Evolutionary conservation across 35 echinoderm and acorn worm genomes (phyloP).

Genomic region (Ophioderma brevispina): DNA sequence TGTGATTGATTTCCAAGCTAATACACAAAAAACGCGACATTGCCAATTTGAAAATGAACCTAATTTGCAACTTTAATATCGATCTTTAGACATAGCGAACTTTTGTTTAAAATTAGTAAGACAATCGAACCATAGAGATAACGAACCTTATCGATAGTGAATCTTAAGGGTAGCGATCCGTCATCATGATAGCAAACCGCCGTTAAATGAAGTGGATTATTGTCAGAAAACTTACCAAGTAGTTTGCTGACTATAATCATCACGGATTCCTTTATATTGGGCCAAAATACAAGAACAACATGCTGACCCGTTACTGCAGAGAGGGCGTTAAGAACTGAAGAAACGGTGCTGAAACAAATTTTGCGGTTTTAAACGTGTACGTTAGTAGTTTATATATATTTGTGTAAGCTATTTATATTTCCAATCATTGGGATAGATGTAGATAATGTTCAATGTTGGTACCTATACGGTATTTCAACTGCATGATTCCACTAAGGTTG

Average conservation of each 20-base stretch:
- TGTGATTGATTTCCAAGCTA: no score
- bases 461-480: no score
- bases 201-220: not conserved
- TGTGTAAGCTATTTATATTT: no score
- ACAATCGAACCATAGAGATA: not conserved
- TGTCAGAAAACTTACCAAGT: not conserved
- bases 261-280: not conserved
- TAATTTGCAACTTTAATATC: no score
- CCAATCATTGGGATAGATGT: no score
- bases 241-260: not conserved
- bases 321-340: constrained; percentile 14
- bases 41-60: no score
- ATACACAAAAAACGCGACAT: no score
- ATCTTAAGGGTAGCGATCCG: not conserved
- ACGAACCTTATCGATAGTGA: not conserved
- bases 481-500: no score
- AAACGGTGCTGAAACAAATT: not conserved
- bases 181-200: not conserved
- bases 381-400: no score
- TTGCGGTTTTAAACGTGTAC: no score
- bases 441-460: no score
- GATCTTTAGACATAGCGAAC: no score
- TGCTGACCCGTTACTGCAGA: constrained; percentile 4
- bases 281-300: not conserved
- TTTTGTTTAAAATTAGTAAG: not conserved